These are phyloP conservation scores for Emberiza fucata DNA, from an alignment of 2,113 vertebrate genomes.

Conservation along the genomic window DNA sequence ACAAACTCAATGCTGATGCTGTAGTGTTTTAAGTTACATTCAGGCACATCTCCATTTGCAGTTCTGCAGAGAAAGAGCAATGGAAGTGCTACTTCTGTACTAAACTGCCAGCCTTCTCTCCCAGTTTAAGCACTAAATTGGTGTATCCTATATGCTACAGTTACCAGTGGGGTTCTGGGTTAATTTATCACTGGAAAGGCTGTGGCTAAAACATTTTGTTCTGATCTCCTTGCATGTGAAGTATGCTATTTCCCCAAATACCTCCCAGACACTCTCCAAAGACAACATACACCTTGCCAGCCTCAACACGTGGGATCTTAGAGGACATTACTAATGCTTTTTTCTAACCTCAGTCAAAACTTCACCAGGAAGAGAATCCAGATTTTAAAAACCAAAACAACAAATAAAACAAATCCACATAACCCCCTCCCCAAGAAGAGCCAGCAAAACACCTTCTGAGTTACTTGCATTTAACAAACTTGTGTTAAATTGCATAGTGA, in stretches of 20 bases:
- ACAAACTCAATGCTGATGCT: slow-evolving; percentile 67
- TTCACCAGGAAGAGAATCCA: slow-evolving; percentile 33
- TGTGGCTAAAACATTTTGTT: background rate
- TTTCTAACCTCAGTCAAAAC: slow-evolving; percentile 23
- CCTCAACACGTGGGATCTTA: background rate
- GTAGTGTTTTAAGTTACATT: slow-evolving; percentile 36
- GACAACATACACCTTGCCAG: slow-evolving; percentile 14
- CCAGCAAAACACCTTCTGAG: background rate
- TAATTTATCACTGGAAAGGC: slow-evolving; percentile 8
- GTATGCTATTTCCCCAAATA: background rate
- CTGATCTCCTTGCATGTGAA: background rate
- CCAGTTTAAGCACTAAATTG: slow-evolving; percentile 20
- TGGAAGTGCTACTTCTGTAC: background rate
- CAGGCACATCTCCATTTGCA: slow-evolving; percentile 35
- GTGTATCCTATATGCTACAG: background rate
- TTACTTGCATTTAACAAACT: slow-evolving; percentile 12
- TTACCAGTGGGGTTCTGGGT: background rate
- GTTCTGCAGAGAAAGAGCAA: slow-evolving; percentile 11
- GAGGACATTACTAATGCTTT: background rate
- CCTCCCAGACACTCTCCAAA: background rate
- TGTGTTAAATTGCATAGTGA: slow-evolving; percentile 68
- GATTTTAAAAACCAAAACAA: background rate
- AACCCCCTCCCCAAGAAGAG: background rate
- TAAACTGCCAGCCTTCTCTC: slow-evolving; percentile 42
- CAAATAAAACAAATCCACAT: background rate